Evolutionary conservation across 2,113 vertebrate genomes (phyloP).

Genomic region (Oryctolagus cuniculus): mOryCun1.1 NC_091441.1:29565001-29565500

Average conservation of each 20-base stretch:
- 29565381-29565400: background rate
- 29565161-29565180: background rate
- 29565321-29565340: background rate
- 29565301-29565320: background rate
- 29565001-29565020: conserved; percentile 80
- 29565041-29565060: conserved; percentile 3
- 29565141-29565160: background rate
- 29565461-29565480: background rate
- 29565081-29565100: background rate
- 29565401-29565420: background rate
- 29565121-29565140: background rate
- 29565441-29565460: background rate
- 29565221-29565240: background rate
- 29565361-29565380: background rate
- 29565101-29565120: accelerated
- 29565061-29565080: conserved; percentile 22
- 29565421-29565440: no score
- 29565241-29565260: background rate
- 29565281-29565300: background rate
- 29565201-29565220: background rate
- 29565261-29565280: background rate
- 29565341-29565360: background rate
- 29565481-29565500: background rate
- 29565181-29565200: background rate
- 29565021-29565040: conserved; percentile 73